phyloP scores from a whole-genome alignment of 2,797 vertebrate genomes.

The Meriones psammophilus region DNA sequence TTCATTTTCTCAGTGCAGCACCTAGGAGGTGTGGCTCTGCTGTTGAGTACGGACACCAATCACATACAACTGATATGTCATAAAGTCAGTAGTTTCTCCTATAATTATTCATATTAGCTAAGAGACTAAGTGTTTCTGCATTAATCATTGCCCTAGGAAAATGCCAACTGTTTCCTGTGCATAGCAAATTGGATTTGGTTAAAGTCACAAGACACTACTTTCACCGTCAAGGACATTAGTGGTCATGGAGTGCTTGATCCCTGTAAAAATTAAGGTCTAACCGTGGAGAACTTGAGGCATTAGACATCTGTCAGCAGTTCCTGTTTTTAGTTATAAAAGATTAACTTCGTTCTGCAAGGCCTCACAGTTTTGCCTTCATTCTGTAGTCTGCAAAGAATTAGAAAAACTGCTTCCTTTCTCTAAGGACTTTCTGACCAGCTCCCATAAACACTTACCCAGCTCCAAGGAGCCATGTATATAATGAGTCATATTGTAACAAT shows the following conservation, averaged over 20 bases:
- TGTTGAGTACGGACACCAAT: background rate
- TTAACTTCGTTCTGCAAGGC: background rate
- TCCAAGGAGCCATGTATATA: background rate
- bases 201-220: conserved; percentile 73
- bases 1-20: conserved; percentile 44
- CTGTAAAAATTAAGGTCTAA: background rate
- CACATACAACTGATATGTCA: conserved; percentile 1
- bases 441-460: background rate
- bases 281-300: background rate
- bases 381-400: conserved; percentile 8
- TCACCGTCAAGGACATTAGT: conserved; percentile 66
- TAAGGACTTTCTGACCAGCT: background rate
- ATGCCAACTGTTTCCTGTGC: conserved; percentile 60
- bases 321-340: conserved; percentile 1
- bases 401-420: background rate
- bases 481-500: background rate
- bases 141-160: conserved; percentile 72
- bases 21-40: background rate
- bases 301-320: background rate
- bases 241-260: conserved; percentile 4
- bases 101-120: conserved; percentile 68
- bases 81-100: conserved; percentile 42
- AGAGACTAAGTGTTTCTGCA: conserved; percentile 62
- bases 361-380: conserved; percentile 50
- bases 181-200: conserved; percentile 70